Evolutionary conservation across 1,140 invertebrate genomes (phyloP), one percentile per base, ranked within the genome.

Genomic region (Camponotus vicinus): DNA sequence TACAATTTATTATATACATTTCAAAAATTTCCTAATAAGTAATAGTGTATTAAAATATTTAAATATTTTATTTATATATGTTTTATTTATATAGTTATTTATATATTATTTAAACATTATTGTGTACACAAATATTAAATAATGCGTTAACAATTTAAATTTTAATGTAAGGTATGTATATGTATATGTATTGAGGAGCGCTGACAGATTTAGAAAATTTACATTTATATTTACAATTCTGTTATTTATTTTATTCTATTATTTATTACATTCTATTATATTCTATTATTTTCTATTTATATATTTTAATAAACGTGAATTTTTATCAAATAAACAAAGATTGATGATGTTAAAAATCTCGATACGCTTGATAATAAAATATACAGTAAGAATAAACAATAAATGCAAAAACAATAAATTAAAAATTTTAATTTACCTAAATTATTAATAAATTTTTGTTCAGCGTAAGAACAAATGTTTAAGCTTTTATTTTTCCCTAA

Each of bases 401-500:
- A 37, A 15, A 42, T 59, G 7, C 5, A 42, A 49, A 34, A 59
- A 32, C 18, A 32, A n/a, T 40, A 13, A 52, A 21, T n/a, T n/a
- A 21, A 21, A 21, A 21, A 21, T 21, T 21, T 21, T 13, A 69
- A 69, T 70, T 11, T 13, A 80, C 0, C 13, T 45, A 18, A 59
- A 40, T 18, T 0, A 13, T 71, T 59, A 45, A 61, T 82, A 15
- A 40, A 82, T 82, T 82, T 70, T 61, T 82, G 15, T 45, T 73
- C 27, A 21, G 5, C 8, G 7, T 40, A 42, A 71, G 27, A 4
- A 21, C n/a, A 45, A 73, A 42, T 71, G 34, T 42, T 13, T 27
- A 11, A 45, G 21, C 27, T 82, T 82, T 71, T 57, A 59, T 6
- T 21, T 71, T 61, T 1, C 2, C 4, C 18, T 37, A 21, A 57